A percentile compares a stretch with the other conserved stretches of the same genome.
Conservation (phyloP, 92 coral and sea anemone genomes). For the Zoanthus sociatus region DNA sequence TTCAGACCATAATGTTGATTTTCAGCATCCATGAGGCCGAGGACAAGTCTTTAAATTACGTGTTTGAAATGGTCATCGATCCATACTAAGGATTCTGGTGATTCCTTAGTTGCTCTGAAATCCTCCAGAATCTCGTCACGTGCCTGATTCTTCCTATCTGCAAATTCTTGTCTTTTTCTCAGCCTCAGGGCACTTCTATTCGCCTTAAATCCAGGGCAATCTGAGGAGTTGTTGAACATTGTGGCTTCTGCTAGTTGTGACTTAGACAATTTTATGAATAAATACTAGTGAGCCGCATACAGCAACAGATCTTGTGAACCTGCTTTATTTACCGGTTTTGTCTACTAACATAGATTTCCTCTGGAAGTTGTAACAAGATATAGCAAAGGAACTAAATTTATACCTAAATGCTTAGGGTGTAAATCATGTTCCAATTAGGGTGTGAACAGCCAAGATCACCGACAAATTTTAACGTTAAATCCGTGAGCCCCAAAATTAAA, state of each 20-base stretch:
- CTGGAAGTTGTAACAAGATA: not conserved
- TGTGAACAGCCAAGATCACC: not conserved
- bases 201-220: constrained; percentile 30
- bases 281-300: no score
- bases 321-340: no score
- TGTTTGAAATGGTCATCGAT: constrained; percentile 35
- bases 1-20: not conserved
- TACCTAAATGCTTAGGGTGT: no score
- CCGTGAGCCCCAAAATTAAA: no score
- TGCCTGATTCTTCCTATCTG: no score
- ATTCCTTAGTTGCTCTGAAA: constrained; percentile 16
- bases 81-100: constrained; percentile 26
- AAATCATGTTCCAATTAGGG: no score
- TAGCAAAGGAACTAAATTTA: no score
- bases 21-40: not conserved
- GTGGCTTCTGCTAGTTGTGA: constrained; percentile 42
- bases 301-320: not conserved
- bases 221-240: constrained; percentile 29
- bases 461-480: not conserved
- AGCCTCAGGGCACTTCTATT: constrained; percentile 2
- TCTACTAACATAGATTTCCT: no score
- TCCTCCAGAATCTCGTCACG: not conserved
- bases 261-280: constrained; percentile 39
- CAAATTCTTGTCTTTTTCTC: not conserved
- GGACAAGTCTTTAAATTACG: not conserved